Conservation (phyloP, 2,797 vertebrate genomes). For the Limosa lapponica region DNA sequence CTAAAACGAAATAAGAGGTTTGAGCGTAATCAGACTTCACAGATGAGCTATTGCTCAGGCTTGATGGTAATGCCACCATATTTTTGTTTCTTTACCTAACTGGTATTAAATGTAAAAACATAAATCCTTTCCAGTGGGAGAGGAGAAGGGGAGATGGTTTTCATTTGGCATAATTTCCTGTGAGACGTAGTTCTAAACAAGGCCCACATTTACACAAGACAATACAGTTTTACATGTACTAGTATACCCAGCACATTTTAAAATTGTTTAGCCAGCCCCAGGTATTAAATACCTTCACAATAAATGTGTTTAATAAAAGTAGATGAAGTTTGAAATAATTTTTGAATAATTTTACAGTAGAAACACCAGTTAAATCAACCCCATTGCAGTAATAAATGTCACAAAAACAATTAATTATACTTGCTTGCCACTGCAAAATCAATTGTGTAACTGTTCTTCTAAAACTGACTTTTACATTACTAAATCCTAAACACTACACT, state of each 20-base stretch:
- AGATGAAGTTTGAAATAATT: conserved; percentile 80
- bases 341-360: conserved; percentile 81
- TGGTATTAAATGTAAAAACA: conserved; percentile 79
- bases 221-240: conserved; percentile 74
- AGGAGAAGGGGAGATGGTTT: conserved; percentile 80
- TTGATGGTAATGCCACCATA: conserved; percentile 55
- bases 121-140: conserved; percentile 76
- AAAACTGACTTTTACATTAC: conserved; percentile 78
- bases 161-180: conserved; percentile 86
- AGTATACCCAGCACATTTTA: conserved; percentile 67
- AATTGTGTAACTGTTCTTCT: conserved; percentile 80
- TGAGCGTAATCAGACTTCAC: conserved; percentile 58
- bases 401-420: conserved; percentile 76
- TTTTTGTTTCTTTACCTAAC: conserved; percentile 72
- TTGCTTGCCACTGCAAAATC: conserved; percentile 80
- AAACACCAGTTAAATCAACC: conserved; percentile 82
- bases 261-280: conserved; percentile 71
- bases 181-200: conserved; percentile 76
- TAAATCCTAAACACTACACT: conserved; percentile 76
- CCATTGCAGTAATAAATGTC: conserved; percentile 79
- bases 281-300: conserved; percentile 72
- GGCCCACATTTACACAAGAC: conserved; percentile 78
- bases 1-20: conserved; percentile 54
- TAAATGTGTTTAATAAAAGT: conserved; percentile 82
- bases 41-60: conserved; percentile 68